Conservation (phyloP, 2,797 vertebrate species). For the Stomatorhinus walkeri region DNA sequence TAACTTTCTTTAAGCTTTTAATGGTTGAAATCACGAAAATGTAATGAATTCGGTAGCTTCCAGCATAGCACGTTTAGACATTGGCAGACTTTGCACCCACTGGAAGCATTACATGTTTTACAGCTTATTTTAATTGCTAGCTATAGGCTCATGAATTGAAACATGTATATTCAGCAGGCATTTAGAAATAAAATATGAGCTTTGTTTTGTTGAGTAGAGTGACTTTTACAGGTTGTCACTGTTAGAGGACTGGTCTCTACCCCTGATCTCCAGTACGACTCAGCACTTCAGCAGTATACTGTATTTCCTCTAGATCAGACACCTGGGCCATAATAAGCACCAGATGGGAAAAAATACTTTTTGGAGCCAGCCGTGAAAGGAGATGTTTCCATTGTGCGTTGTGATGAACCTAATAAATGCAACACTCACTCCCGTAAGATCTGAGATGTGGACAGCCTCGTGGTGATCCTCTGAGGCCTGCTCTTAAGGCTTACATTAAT, state of each 20-base stretch:
- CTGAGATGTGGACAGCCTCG: not conserved
- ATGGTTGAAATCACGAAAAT: not conserved
- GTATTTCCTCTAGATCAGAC: constrained; percentile 15
- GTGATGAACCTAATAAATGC: constrained; percentile 7
- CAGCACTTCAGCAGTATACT: not conserved
- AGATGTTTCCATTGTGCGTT: not conserved
- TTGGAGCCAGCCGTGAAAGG: not conserved
- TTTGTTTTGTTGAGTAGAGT: not conserved
- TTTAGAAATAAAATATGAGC: not conserved
- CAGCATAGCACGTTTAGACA: not conserved
- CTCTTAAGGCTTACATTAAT: constrained; percentile 16
- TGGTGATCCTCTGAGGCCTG: constrained; percentile 19
- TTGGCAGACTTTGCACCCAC: not conserved
- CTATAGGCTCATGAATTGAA: not conserved
- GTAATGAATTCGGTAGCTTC: not conserved
- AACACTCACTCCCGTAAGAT: not conserved
- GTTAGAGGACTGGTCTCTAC: not conserved
- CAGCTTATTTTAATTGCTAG: not conserved
- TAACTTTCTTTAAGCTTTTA: not conserved
- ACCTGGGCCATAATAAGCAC: constrained; percentile 8
- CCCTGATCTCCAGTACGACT: not conserved
- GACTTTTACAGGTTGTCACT: not conserved
- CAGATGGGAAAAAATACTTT: constrained; percentile 15
- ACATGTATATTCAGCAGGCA: not conserved
- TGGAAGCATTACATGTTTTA: not conserved